Evolutionary conservation across 2,113 vertebrate genomes (phyloP).

Genomic region (Felis chaus): DNA sequence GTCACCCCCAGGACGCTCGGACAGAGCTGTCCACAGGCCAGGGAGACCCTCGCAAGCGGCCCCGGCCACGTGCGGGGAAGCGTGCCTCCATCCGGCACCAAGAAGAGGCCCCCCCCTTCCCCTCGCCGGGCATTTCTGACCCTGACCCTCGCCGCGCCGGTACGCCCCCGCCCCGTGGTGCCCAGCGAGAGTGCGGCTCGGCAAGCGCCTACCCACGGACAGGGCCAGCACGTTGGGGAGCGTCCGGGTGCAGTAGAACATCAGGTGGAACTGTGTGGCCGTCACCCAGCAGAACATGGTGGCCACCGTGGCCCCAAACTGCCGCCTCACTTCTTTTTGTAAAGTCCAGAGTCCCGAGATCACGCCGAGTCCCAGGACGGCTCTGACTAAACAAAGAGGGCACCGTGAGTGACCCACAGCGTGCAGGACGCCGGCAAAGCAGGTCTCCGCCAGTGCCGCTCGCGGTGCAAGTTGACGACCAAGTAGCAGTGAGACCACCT

Average conservation of each 20-base stretch:
- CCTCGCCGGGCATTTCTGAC: accelerated
- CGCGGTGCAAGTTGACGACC: accelerated
- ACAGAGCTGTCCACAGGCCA: background rate
- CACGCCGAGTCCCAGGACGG: constrained; percentile 89
- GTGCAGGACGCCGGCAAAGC: accelerated
- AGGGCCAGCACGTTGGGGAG: constrained; percentile 96
- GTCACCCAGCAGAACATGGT: constrained; percentile 91
- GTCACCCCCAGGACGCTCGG: background rate
- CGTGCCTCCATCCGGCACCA: accelerated
- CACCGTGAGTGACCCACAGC: accelerated
- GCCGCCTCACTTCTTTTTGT: constrained; percentile 91
- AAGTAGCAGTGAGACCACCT: background rate
- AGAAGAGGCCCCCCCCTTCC: background rate
- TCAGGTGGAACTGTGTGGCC: constrained; percentile 95
- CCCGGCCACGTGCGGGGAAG: accelerated
- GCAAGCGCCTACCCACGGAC: constrained; percentile 88
- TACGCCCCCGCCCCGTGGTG: background rate
- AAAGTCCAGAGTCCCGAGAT: constrained; percentile 90
- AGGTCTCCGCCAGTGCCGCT: accelerated
- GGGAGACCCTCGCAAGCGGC: background rate
- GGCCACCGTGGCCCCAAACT: constrained; percentile 92
- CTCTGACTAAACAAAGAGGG: constrained; percentile 87
- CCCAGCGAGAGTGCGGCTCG: no score
- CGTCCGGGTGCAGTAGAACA: constrained; percentile 97
- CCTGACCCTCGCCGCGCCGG: background rate